Evolutionary conservation across 2,113 vertebrate genomes (phyloP).

Genomic region (Ameiurus melas): DNA sequence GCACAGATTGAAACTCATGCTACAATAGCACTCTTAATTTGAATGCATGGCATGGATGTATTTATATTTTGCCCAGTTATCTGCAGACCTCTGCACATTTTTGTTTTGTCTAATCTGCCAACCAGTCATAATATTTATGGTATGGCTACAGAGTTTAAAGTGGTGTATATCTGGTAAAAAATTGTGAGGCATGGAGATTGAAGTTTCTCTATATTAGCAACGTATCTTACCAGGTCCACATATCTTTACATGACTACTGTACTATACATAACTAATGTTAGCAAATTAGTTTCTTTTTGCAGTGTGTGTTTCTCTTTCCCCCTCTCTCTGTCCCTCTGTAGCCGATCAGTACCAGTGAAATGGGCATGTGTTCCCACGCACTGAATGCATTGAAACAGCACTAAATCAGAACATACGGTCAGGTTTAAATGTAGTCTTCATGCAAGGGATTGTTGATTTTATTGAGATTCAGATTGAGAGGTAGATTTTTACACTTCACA

Average conservation of each 20-base stretch:
- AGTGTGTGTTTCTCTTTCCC: not conserved
- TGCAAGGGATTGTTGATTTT: not conserved
- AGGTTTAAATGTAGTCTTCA: not conserved
- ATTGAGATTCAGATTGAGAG: not conserved
- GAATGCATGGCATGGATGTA: not conserved
- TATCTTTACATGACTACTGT: not conserved
- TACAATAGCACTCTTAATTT: not conserved
- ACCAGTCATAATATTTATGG: not conserved
- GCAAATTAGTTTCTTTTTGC: not conserved
- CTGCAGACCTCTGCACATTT: not conserved
- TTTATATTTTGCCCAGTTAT: not conserved
- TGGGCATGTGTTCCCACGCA: too few species aligned
- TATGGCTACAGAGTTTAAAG: not conserved
- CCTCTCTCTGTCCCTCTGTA: not conserved
- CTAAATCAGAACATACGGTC: not conserved
- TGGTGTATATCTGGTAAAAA: not conserved
- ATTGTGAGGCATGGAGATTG: not conserved
- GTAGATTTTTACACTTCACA: not conserved
- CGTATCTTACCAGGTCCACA: not conserved
- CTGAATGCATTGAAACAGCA: not conserved
- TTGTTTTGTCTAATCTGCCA: not conserved
- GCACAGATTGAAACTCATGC: not conserved
- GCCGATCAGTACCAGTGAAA: not conserved
- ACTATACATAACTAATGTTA: not conserved
- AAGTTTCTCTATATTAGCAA: not conserved